Conservation (phyloP, 2,888 invertebrate genomes). For the Argyresthia goedartella region DNA sequence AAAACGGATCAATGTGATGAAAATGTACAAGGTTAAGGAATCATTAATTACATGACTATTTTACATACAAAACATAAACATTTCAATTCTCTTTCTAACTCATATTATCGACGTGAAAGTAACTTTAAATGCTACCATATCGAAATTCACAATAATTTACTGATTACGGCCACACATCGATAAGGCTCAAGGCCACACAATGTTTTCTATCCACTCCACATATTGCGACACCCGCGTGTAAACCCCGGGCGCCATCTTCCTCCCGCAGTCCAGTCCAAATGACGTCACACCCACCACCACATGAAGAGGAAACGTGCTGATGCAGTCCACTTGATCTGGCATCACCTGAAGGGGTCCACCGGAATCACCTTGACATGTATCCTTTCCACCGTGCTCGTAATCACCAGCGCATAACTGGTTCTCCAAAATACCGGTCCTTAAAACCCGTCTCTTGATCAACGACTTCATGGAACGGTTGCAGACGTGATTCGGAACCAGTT, state of each 20-base stretch:
- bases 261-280: constrained; percentile 65
- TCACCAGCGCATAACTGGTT: constrained; percentile 61
- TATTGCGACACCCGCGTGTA: constrained; percentile 59
- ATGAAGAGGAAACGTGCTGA: constrained; percentile 46
- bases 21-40: too few species aligned
- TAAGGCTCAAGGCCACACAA: constrained; percentile 46
- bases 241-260: constrained; percentile 62
- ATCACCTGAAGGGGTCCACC: constrained; percentile 58
- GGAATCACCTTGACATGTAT: constrained; percentile 64
- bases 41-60: too few species aligned
- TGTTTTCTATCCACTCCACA: constrained; percentile 59
- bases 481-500: constrained; percentile 29
- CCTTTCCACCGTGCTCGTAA: constrained; percentile 49
- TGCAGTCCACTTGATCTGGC: constrained; percentile 45
- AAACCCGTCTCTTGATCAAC: constrained; percentile 40
- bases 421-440: constrained; percentile 39
- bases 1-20: too few species aligned
- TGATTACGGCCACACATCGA: constrained; percentile 1
- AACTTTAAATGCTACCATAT: background rate
- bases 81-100: too few species aligned
- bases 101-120: too few species aligned
- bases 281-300: constrained; percentile 63
- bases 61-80: too few species aligned
- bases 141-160: background rate
- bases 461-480: constrained; percentile 53